Conservation (phyloP, 2,797 vertebrate species). For the Urophycis tenuis region DNA sequence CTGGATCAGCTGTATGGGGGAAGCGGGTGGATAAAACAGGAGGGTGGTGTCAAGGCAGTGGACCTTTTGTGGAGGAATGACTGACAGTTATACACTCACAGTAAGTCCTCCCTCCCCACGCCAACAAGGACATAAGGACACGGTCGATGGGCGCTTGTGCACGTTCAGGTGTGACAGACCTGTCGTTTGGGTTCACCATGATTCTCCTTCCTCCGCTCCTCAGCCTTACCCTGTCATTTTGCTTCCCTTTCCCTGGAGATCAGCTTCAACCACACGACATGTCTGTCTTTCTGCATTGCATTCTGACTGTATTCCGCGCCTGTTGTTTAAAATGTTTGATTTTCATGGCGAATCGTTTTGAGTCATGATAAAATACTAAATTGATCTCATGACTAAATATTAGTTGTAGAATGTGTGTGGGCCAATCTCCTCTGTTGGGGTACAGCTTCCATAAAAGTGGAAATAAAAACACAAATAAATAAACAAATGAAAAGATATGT, state of each 20-base stretch:
- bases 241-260: not conserved
- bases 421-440: not conserved
- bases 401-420: not conserved
- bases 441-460: not conserved
- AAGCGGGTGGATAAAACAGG: slow-evolving; percentile 27
- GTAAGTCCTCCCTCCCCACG: not conserved
- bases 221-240: not conserved
- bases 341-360: not conserved
- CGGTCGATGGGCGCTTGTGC: not conserved
- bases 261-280: not conserved
- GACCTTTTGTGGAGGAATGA: not conserved
- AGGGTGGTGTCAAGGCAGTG: not conserved
- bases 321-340: not conserved
- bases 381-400: not conserved
- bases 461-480: not conserved
- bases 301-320: not conserved
- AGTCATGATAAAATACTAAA: not conserved
- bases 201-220: not conserved
- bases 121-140: not conserved
- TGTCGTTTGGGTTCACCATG: no score
- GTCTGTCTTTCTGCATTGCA: not conserved
- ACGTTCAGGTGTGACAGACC: not conserved
- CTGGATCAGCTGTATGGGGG: slow-evolving; percentile 29
- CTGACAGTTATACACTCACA: not conserved
- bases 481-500: not conserved